Evolutionary conservation across 2,113 vertebrate species (phyloP).

Genomic region (Oceanites oceanicus): DNA sequence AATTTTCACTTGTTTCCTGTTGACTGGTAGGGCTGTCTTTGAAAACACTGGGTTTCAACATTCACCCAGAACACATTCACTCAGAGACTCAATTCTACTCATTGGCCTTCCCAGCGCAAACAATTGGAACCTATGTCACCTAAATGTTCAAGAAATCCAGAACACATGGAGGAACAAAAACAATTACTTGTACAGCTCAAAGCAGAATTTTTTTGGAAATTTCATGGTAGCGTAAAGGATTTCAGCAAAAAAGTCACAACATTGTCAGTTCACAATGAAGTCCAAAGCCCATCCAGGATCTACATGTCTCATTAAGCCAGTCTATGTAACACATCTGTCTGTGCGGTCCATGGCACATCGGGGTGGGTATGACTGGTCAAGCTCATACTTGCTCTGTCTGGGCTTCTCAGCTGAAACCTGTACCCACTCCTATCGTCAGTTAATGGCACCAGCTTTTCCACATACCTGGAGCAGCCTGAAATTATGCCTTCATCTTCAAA

Average conservation of each 20-base stretch:
- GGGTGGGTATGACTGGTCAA: too few species aligned
- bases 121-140: background rate
- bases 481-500: background rate
- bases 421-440: background rate
- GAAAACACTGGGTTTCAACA: background rate
- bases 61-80: background rate
- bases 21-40: background rate
- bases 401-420: background rate
- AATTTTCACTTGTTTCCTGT: background rate
- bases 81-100: background rate
- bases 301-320: rapidly evolving
- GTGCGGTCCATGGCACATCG: rapidly evolving
- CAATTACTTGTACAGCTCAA: background rate
- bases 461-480: background rate
- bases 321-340: background rate
- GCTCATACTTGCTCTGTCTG: background rate
- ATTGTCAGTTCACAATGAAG: background rate
- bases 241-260: background rate
- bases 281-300: background rate
- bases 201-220: background rate
- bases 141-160: background rate
- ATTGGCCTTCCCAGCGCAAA: background rate
- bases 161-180: background rate
- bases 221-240: background rate
- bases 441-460: background rate